Base-by-base conservation (phyloP, 2,113 vertebrate species). In the Stomatorhinus ivindoensis region DNA sequence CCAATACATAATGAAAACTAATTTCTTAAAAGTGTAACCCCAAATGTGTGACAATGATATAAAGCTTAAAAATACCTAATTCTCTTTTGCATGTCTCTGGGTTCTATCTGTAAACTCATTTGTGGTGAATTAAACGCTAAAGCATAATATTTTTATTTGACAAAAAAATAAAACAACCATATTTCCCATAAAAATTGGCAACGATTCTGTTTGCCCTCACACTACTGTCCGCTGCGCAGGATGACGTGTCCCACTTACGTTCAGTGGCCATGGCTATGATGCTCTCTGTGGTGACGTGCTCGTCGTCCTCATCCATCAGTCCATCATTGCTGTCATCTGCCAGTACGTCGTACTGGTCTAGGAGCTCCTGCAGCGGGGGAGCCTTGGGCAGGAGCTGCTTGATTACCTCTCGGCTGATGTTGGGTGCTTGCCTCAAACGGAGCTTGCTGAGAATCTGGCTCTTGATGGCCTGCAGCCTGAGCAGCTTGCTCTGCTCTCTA, bases 381-480 rank as follows among this genome's bases (percentile, higher is more conserved):
- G 98, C 98, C 93, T 97, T 97, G 92, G 98, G 98, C 93, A 99
- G 94, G 88, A 99, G 97, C 95, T 98, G 97, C 91, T 97, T 96
- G 92, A 99, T 97, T 90, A 96, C 94, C 90, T 99, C 98, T 91
- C 98, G 97, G 96, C 98, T 99, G 93, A 99, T 99, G 90, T 99
- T 99, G 27, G 98, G 98, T 91, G 98, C 97, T 91, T 98, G 96
- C 90, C 98, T 98, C 96, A 99, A 97, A 0, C 97, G 97, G 93
- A 99, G 97, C 93, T 99, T 99, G 95, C 98, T 99, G 93, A 99
- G 96, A 92, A 99, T 99, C 90, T 99, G 98, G n/a, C 97, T 97
- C 92, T 99, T 99, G 92, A 99, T 99, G 61, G 98, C 97, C 96
- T 99, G 97, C 93, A 99, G 93, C 88, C 98, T 95, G 95, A 98